A percentile compares a stretch with the other conserved stretches of the same genome.
These are phyloP conservation scores for Calycopis cecrops DNA, from an alignment of 1,140 invertebrate species.

Conservation along the genomic window DNA sequence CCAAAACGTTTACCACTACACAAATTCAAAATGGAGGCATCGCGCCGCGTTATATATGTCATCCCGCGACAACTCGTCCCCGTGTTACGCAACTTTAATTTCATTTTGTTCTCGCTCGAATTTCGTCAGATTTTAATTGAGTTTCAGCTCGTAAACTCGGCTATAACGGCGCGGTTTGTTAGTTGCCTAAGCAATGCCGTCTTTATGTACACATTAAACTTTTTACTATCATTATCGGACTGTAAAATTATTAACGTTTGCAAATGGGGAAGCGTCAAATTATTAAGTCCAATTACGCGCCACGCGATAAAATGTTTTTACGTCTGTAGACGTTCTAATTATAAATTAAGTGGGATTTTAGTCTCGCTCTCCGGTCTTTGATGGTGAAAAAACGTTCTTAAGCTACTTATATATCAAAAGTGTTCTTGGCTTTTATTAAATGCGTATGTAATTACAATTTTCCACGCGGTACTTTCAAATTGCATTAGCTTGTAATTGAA, in stretches of 20 bases:
- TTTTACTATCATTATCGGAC: slow-evolving; percentile 56
- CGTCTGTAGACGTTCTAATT: slow-evolving; percentile 52
- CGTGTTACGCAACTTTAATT: slow-evolving; percentile 54
- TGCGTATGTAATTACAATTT: slow-evolving; percentile 31
- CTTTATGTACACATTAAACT: slow-evolving; percentile 52
- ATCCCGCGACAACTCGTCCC: slow-evolving; percentile 40
- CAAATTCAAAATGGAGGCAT: slow-evolving; percentile 31
- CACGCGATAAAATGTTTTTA: slow-evolving; percentile 57
- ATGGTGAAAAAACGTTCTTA: slow-evolving; percentile 29
- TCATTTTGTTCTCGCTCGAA: slow-evolving; percentile 47
- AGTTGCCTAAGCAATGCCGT: slow-evolving; percentile 47
- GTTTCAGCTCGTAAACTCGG: slow-evolving; percentile 46
- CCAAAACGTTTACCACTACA: slow-evolving; percentile 10
- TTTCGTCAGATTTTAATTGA: slow-evolving; percentile 59
- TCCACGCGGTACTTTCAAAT: slow-evolving; percentile 17
- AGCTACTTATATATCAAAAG: slow-evolving; percentile 29
- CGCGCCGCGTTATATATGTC: slow-evolving; percentile 27
- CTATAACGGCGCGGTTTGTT: slow-evolving; percentile 49
- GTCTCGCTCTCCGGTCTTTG: slow-evolving; percentile 35
- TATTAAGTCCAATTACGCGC: slow-evolving; percentile 62
- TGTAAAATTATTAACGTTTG: slow-evolving; percentile 60
- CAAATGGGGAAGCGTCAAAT: slow-evolving; percentile 55
- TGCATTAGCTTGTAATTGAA: slow-evolving; percentile 8
- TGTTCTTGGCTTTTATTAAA: slow-evolving; percentile 26
- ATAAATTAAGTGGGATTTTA: slow-evolving; percentile 50